A percentile compares a stretch with the other conserved stretches of the same genome.
Conservation (phyloP, 1,140 invertebrate genomes). For the Paralvinella palmiformis region DNA sequence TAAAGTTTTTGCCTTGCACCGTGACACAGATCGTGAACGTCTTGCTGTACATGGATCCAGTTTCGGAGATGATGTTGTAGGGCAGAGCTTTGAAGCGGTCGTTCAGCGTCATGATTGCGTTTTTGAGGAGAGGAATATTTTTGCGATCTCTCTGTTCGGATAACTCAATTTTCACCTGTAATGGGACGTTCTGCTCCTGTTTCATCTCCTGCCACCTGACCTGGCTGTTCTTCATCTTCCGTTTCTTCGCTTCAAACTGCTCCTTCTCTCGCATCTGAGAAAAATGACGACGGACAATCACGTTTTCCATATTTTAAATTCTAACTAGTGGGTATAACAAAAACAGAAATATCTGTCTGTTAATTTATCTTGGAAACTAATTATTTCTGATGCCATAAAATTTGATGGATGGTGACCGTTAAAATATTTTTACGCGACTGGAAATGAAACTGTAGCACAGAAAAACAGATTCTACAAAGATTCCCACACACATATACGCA, state of each 20-base stretch:
- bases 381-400: too few species aligned
- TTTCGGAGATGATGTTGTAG: not conserved
- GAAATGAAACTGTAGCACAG: too few species aligned
- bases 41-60: not conserved
- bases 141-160: not conserved
- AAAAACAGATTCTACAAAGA: too few species aligned
- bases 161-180: not conserved
- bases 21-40: not conserved
- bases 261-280: not conserved
- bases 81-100: not conserved
- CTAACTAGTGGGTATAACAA: too few species aligned
- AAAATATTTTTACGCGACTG: too few species aligned
- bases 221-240: not conserved
- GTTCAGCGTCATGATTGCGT: slow-evolving; percentile 3
- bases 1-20: not conserved
- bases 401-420: too few species aligned
- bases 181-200: not conserved
- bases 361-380: too few species aligned
- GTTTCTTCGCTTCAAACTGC: not conserved
- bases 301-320: too few species aligned
- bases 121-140: not conserved
- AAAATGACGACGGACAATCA: too few species aligned
- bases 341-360: too few species aligned
- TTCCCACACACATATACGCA: too few species aligned
- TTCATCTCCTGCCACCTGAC: not conserved